Conservation (phyloP, 2,797 vertebrate genomes). For the Potorous gilbertii region DNA sequence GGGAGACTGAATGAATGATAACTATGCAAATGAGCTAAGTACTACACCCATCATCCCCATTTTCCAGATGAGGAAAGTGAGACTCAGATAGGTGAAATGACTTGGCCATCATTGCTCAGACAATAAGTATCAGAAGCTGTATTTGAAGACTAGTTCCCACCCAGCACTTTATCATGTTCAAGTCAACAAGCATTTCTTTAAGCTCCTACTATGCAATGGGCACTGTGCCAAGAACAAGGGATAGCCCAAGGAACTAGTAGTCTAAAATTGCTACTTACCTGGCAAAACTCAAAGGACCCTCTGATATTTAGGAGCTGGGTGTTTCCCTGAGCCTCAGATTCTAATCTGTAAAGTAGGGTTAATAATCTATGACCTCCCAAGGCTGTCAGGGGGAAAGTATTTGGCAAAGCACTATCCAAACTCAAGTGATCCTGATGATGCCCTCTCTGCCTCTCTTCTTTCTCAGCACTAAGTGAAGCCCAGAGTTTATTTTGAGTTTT, state of each 20-base stretch:
- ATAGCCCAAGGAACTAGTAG: neutral
- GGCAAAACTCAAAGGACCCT: too few species aligned
- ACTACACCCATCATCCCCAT: neutral
- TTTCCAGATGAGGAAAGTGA: neutral
- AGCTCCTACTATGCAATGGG: fast-evolving
- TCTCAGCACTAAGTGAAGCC: neutral
- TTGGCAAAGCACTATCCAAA: neutral
- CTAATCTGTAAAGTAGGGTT: neutral
- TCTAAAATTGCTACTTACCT: neutral
- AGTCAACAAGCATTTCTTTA: neutral
- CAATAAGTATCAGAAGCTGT: neutral
- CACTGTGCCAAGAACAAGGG: neutral
- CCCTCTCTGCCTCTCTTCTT: neutral
- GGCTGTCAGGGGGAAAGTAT: neutral
- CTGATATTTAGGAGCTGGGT: neutral
- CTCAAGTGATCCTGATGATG: neutral
- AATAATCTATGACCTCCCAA: neutral
- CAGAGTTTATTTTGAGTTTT: neutral
- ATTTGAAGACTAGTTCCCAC: neutral
- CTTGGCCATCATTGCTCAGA: neutral
- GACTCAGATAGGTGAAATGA: neutral
- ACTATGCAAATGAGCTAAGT: neutral
- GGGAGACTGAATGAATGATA: neutral
- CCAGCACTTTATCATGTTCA: neutral
- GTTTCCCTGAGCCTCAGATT: neutral